Percentiles rank a stretch among this genome's conserved stretches.
Conservation (phyloP, 2,113 vertebrate genomes). For the Macquaria australasica region DNA sequence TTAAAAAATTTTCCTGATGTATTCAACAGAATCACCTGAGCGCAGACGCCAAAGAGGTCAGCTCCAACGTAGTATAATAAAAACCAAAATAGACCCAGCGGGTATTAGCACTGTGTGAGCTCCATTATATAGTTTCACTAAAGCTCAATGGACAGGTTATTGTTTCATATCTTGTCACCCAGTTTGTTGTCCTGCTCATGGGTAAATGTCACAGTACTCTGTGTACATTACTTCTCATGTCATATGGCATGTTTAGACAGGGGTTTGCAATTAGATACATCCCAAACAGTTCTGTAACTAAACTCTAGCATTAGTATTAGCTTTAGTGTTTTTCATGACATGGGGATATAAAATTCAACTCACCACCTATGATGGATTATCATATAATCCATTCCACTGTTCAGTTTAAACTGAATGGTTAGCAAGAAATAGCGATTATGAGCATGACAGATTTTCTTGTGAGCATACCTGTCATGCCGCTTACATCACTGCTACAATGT, state of each 20-base stretch:
- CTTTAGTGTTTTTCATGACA: constrained; percentile 15
- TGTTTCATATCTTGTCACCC: constrained; percentile 32
- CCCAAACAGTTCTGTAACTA: neutral
- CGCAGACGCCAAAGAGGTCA: constrained; percentile 71
- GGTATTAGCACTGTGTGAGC: constrained; percentile 39
- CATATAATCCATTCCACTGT: constrained; percentile 22
- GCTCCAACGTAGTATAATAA: constrained; percentile 32
- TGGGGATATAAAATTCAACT: neutral
- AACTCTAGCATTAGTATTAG: constrained; percentile 8
- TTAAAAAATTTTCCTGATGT: constrained; percentile 9
- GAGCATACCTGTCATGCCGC: neutral
- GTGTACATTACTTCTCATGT: constrained; percentile 28
- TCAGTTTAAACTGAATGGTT: neutral
- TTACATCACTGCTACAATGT: neutral
- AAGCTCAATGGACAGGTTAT: neutral
- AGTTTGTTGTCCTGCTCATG: neutral
- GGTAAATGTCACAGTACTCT: constrained; percentile 42
- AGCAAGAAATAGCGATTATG: neutral
- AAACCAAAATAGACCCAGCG: constrained; percentile 30
- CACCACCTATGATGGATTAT: constrained; percentile 28
- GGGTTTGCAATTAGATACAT: constrained; percentile 16
- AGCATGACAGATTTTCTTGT: constrained; percentile 34
- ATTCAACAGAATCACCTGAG: constrained; percentile 67
- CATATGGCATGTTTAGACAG: neutral
- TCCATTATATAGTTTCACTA: constrained; percentile 28